Conservation (phyloP, 2,888 invertebrate genomes). For the Drosophila neotestacea region DNA sequence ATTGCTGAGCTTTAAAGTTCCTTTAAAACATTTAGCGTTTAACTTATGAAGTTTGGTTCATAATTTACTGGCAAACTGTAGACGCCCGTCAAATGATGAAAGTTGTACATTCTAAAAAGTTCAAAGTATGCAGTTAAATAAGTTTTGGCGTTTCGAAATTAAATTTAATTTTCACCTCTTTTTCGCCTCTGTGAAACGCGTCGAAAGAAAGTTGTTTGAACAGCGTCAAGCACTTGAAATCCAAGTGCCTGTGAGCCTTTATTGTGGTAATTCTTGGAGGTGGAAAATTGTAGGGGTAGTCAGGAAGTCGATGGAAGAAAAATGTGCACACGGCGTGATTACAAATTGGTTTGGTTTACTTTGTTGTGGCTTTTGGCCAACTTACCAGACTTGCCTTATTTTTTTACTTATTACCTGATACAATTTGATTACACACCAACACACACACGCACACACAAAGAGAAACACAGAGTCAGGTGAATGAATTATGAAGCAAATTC, state of each 20-base stretch:
- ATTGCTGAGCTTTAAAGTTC: not conserved
- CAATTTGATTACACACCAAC: conserved; percentile 55
- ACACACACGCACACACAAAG: not conserved
- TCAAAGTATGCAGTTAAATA: conserved; percentile 17
- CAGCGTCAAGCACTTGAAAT: conserved; percentile 34
- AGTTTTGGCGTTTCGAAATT: conserved; percentile 46
- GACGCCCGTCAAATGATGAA: conserved; percentile 8
- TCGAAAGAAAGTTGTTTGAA: conserved; percentile 30
- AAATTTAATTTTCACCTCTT: conserved; percentile 53
- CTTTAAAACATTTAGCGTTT: not conserved
- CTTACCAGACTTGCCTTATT: conserved; percentile 17
- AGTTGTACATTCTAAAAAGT: conserved; percentile 18
- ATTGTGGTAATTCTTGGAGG: conserved; percentile 57
- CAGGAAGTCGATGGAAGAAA: conserved; percentile 19
- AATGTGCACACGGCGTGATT: conserved; percentile 48
- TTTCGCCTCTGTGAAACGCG: conserved; percentile 1
- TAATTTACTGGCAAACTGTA: conserved; percentile 20
- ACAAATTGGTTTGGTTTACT: conserved; percentile 59
- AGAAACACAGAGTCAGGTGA: conserved; percentile 4
- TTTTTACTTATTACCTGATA: conserved; percentile 49
- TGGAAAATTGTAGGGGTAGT: not conserved
- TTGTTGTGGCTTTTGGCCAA: conserved; percentile 65
- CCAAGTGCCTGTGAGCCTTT: conserved; percentile 57
- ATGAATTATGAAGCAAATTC: conserved; percentile 50
- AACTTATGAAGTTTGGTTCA: conserved; percentile 6